These are phyloP conservation scores for silkworm (Bombyx mori) DNA, from an alignment of 1,140 invertebrate species.

Conservation along the genomic window DNA sequence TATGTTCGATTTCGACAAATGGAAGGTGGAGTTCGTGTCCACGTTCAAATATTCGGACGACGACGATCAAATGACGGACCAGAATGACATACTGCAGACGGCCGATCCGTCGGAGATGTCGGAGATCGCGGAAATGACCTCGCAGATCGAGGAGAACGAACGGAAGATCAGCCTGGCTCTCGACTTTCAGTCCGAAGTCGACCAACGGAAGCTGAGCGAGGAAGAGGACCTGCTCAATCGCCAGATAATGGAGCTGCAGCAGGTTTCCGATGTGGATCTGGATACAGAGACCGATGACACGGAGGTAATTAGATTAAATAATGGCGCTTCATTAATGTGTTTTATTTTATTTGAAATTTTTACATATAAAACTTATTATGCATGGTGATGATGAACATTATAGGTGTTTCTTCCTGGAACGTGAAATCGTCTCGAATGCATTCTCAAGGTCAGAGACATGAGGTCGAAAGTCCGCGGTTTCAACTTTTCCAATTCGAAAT, in stretches of 20 bases:
- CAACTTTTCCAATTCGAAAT: no score
- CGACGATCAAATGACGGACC: conserved; percentile 52
- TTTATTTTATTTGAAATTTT: no score
- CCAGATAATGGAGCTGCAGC: conserved; percentile 83
- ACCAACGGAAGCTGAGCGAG: conserved; percentile 78
- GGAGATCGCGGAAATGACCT: conserved; percentile 69
- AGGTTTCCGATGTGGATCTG: conserved; percentile 85
- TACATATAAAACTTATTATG: no score
- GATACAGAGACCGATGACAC: conserved; percentile 87
- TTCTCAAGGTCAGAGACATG: no score
- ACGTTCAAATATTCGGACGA: conserved; percentile 59
- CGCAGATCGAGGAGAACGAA: conserved; percentile 68
- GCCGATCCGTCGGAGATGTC: conserved; percentile 65
- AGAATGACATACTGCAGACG: conserved; percentile 50
- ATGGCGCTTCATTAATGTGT: no score
- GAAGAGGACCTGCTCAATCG: conserved; percentile 86
- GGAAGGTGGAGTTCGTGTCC: conserved; percentile 58
- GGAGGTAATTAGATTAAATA: conserved; percentile 50
- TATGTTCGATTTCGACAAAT: conserved; percentile 61
- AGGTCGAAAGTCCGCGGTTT: no score
- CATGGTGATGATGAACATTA: no score
- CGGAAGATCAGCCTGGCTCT: conserved; percentile 64
- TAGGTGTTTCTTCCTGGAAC: no score
- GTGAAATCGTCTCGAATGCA: no score
- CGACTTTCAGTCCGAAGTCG: conserved; percentile 69